phyloP scores from a whole-genome alignment of 2,113 vertebrate species.

The Eulacestoma nigropectus region DNA sequence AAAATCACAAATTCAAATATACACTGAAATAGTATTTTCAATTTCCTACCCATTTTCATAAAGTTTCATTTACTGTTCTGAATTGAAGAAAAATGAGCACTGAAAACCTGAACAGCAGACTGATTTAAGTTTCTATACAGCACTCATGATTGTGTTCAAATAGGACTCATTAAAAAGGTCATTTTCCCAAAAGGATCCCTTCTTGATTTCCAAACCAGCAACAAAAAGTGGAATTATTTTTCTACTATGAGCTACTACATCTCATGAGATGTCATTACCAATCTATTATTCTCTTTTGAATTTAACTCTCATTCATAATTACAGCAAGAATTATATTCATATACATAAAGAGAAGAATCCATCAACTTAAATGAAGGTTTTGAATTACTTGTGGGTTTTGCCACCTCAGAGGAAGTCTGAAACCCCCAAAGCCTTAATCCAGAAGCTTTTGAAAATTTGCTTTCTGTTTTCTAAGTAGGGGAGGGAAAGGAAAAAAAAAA shows the following conservation, averaged over 20 bases:
- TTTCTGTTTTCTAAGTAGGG: background rate
- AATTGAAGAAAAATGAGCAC: background rate
- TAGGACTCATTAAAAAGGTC: conserved; percentile 19
- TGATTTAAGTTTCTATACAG: background rate
- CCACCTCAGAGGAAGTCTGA: background rate
- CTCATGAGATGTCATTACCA: conserved; percentile 22
- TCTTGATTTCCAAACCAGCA: conserved; percentile 20
- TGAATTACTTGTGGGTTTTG: background rate
- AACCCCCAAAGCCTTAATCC: background rate
- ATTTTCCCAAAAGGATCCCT: conserved; percentile 5
- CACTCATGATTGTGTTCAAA: background rate
- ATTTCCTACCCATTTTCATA: background rate
- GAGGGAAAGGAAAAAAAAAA: background rate
- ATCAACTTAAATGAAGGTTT: background rate
- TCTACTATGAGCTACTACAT: background rate
- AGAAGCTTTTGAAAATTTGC: background rate
- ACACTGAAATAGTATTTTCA: background rate
- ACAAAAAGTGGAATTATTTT: conserved; percentile 20
- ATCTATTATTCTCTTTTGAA: conserved; percentile 17
- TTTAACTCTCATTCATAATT: background rate
- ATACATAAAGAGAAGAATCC: background rate
- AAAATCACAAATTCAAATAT: background rate
- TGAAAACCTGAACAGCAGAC: background rate
- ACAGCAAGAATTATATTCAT: background rate
- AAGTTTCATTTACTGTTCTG: conserved; percentile 10